Percentiles rank a stretch among this genome's conserved stretches.
phyloP scores from a whole-genome alignment of 2,797 vertebrate species.

The Onychomys arenicola region DNA sequence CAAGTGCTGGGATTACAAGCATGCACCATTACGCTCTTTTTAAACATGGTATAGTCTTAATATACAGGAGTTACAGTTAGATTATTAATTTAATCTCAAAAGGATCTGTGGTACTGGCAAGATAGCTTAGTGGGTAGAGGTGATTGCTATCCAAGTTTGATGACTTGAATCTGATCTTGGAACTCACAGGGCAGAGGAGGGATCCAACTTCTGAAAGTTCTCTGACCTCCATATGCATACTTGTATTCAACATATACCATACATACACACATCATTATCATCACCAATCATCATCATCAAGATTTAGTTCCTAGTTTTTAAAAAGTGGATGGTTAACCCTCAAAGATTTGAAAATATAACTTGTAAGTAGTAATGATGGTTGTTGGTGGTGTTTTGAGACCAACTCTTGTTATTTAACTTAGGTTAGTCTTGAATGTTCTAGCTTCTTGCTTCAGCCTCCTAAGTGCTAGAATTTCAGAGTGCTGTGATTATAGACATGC shows the following conservation, averaged over 20 bases:
- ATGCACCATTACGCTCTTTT: not conserved
- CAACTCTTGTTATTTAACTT: not conserved
- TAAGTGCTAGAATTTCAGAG: not conserved
- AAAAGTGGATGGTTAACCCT: not conserved
- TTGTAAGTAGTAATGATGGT: not conserved
- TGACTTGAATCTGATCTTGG: not conserved
- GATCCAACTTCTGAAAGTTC: not conserved
- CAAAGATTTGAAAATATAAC: constrained; percentile 33
- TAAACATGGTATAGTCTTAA: not conserved
- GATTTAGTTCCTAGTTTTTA: not conserved
- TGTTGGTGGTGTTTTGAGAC: not conserved
- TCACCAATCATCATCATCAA: not conserved
- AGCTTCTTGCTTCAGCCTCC: not conserved
- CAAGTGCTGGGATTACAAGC: not conserved
- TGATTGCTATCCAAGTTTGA: not conserved
- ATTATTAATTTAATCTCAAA: constrained; percentile 45
- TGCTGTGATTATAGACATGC: not conserved
- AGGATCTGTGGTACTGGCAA: not conserved
- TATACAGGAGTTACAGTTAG: constrained; percentile 33
- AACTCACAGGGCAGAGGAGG: not conserved
- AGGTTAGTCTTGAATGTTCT: not conserved
- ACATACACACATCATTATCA: not conserved
- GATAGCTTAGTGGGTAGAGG: not conserved
- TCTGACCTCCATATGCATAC: not conserved
- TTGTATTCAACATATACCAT: not conserved